Evolutionary conservation across 2,888 invertebrate genomes (phyloP), one percentile per base, ranked within the genome.

Genomic region (Ametastegia equiseti): DNA sequence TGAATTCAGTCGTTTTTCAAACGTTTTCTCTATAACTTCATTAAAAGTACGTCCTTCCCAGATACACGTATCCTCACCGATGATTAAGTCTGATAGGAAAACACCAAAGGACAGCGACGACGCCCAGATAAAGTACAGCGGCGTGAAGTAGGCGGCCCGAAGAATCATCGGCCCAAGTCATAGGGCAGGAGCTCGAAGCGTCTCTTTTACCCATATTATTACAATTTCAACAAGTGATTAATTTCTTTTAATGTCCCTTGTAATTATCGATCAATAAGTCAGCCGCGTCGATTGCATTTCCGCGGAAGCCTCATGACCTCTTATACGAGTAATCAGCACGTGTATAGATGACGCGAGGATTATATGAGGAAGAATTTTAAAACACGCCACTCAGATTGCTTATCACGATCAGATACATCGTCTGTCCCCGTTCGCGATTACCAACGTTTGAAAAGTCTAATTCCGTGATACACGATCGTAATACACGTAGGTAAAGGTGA

Each of bases 31-130:
- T 71, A 39, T 4, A 11, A 42, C n/a, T 54, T 54, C n/a, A 69
- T 39, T 81, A 15, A 13, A 47, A 54, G 42, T 50, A 3, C 42
- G 9, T 42, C 5, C 9, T 42, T 42, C 9, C 9, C 4, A 6
- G 42, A 42, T 9, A 60, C 23, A 30, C 27, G 57, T 50, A 6
- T 82, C 83, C 88, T 90, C 88, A 90, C 90, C 90, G 88, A 83
- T 89, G 84, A 81, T 88, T 88, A 39, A 89, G 85, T 82, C 86
- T 87, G 69, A 85, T 83, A 57, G 89, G 88, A 83, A 90, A 83
- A 83, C 88, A 88, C 90, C 89, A 90, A 23, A 89, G 84, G 67
- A 86, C 86, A 42, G 87, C 88, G 47, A 89, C 83, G 80, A 89
- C 85, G 13, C 86, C 83, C 47, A 90, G 82, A 83, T 90, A 90